Conservation (phyloP, 2,888 invertebrate species). For the Cetonia aurata region DNA sequence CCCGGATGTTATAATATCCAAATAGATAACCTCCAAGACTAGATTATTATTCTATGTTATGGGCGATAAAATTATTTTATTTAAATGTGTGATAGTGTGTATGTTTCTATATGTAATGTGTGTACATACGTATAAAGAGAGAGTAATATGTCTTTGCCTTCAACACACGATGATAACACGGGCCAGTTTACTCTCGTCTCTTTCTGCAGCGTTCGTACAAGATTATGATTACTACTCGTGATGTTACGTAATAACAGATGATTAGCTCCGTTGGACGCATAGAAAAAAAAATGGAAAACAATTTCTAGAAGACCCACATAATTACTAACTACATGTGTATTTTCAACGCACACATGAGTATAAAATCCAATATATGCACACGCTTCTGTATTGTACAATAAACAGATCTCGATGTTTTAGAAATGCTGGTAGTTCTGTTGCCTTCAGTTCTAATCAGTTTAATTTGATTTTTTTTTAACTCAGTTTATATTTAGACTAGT, state of each 20-base stretch:
- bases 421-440: background rate
- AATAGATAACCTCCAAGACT: constrained; percentile 52
- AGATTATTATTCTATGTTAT: constrained; percentile 50
- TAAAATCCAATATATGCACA: background rate
- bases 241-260: constrained; percentile 35
- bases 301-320: constrained; percentile 40
- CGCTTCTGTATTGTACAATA: background rate
- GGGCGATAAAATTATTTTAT: constrained; percentile 42
- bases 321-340: constrained; percentile 24
- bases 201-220: constrained; percentile 9
- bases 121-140: constrained; percentile 1
- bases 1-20: constrained; percentile 54
- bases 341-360: constrained; percentile 8
- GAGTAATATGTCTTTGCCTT: background rate
- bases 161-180: no score
- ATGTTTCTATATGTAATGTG: constrained; percentile 8
- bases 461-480: background rate
- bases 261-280: constrained; percentile 19
- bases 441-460: constrained; percentile 22
- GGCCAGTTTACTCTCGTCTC: background rate
- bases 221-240: constrained; percentile 35
- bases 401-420: background rate
- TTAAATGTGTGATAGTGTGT: constrained; percentile 40
- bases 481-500: constrained; percentile 27
- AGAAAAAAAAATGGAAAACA: constrained; percentile 35